Conservation (phyloP, 2,888 invertebrate species). For the Exocentrus adspersus region DNA sequence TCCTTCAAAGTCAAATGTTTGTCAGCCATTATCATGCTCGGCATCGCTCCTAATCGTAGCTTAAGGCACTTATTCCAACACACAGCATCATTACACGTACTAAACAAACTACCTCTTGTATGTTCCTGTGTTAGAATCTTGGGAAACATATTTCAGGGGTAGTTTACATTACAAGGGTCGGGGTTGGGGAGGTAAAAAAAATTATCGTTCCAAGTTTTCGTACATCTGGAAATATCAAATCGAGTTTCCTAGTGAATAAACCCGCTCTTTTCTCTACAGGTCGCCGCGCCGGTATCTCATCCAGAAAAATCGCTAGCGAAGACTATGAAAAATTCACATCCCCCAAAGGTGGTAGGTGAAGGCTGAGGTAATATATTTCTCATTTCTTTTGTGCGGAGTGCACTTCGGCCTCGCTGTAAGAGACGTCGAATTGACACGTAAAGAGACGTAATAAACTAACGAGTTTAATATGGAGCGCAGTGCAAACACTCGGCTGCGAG, state of each 20-base stretch:
- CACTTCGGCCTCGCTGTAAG: conserved; percentile 20
- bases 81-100: no score
- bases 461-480: conserved; percentile 20
- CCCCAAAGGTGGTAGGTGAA: conserved; percentile 16
- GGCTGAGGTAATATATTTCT: conserved; percentile 26
- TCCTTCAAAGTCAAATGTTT: no score
- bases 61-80: no score
- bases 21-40: no score
- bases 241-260: conserved; percentile 4
- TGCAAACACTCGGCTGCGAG: neutral
- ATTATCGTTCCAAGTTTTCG: no score
- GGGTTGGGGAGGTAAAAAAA: no score
- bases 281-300: neutral
- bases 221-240: neutral
- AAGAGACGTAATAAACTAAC: conserved; percentile 29
- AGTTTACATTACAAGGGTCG: no score
- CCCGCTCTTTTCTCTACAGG: neutral
- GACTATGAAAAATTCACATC: conserved; percentile 27
- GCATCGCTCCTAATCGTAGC: no score
- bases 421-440: conserved; percentile 26
- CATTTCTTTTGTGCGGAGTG: conserved; percentile 23
- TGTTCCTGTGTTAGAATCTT: no score
- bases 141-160: no score
- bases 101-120: no score
- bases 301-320: conserved; percentile 7